Base-by-base conservation (phyloP, 1,140 invertebrate species). In the Oreohelix idahoensis region DNA sequence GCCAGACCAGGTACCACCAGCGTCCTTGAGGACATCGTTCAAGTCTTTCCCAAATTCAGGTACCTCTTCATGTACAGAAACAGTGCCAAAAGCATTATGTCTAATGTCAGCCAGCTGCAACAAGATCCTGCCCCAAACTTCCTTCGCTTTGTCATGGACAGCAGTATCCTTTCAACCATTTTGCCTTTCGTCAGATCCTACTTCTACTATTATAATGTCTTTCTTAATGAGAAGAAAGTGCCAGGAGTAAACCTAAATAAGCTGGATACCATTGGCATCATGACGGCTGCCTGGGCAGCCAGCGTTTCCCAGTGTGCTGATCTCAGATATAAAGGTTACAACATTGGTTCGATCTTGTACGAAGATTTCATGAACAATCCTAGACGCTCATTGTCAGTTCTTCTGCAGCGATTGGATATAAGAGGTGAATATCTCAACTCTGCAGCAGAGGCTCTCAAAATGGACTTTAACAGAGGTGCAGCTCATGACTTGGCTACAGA, bases 21-120 rank as follows among this genome's bases (percentile, higher is more conserved):
- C 4, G 85, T 90, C 79, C 87, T 89, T 42, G 85, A 85, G 73
- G 88, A 88, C 70, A 86, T 91, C 2, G 84, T 86, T 45, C 84
- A 85, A 66, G 76, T 86, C 45, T 88, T 91, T 69, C 90, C 90
- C 1, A 83, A 86, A 49, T 86, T 89, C 23, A 84, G 88, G 58
- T 88, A 90, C 66, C 81, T 92, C 35, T 92, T 89, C 80, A 83
- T 90, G 26, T 92, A 92, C 84, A 81, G 91, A 58, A 89, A 92
- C 85, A 89, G 91, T 76, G 75, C 90, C 29, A 89, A 90, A 58
- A 89, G 89, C 0, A 85, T 92, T 26, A 79, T 85, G 29, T 90
- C 90, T 11, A 88, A 86, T 32, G 84, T 91, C 38, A 86, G 79
- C 42, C 81, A 88, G 15, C 83, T 88, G 35, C 79, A 85, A 13